These are phyloP conservation scores for Hydrochoerus hydrochaeris DNA, from an alignment of 2,113 vertebrate genomes.

Conservation along the genomic window DNA sequence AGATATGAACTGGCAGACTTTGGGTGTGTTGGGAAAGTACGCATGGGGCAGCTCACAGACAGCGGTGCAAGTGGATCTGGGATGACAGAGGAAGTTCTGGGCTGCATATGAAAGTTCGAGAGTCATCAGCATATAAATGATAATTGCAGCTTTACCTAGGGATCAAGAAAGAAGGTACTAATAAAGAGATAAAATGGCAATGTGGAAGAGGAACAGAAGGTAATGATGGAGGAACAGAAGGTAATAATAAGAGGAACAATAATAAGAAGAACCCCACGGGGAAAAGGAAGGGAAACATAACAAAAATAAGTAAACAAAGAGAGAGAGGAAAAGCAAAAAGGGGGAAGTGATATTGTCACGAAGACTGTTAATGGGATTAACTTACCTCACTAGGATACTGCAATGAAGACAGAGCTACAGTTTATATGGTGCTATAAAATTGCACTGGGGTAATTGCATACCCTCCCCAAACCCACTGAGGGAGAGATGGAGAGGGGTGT, in stretches of 20 bases:
- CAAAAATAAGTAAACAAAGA: not conserved
- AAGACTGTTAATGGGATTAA: not conserved
- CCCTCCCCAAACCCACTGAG: not conserved
- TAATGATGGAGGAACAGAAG: not conserved
- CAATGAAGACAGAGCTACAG: fast-evolving
- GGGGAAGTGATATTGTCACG: not conserved
- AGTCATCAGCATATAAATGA: conserved; percentile 35
- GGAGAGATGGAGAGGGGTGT: not conserved
- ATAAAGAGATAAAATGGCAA: not conserved
- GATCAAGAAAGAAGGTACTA: not conserved
- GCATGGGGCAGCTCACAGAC: fast-evolving
- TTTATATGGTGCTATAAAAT: not conserved
- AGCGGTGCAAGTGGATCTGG: not conserved
- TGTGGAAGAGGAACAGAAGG: conserved; percentile 40
- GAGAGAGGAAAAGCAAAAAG: not conserved
- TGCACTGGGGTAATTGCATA: not conserved
- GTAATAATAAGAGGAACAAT: not conserved
- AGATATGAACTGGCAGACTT: not conserved
- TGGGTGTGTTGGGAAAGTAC: fast-evolving
- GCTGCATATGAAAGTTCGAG: not conserved
- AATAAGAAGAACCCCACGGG: not conserved
- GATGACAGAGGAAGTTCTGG: not conserved
- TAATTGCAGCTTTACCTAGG: conserved; percentile 19
- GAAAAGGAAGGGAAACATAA: not conserved
- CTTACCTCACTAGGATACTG: not conserved